These are phyloP conservation scores for Leuciscus idus DNA, from an alignment of 2,113 vertebrate species.

Conservation along the genomic window DNA sequence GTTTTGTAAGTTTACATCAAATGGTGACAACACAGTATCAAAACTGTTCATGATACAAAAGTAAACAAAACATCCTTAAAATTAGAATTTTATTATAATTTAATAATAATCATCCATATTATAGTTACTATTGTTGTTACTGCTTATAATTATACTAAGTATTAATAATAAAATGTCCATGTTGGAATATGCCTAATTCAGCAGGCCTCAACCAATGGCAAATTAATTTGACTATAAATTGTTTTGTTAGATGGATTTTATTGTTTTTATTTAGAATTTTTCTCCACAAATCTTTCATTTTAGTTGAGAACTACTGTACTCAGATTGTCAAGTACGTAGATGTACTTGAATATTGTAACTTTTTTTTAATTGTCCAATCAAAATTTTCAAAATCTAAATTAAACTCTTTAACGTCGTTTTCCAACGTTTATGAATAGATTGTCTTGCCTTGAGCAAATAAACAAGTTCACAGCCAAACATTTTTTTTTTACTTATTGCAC, in stretches of 20 bases:
- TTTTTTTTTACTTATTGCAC: no score
- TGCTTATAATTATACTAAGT: not conserved
- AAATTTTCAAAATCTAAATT: not conserved
- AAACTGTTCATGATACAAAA: not conserved
- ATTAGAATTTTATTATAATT: not conserved
- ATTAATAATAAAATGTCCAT: not conserved
- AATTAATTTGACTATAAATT: not conserved
- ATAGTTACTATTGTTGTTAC: no score
- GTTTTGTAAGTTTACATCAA: not conserved
- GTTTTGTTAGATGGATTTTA: not conserved
- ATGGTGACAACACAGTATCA: not conserved
- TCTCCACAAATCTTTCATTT: not conserved
- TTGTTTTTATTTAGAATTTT: not conserved
- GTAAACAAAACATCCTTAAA: not conserved
- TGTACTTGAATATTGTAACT: not conserved
- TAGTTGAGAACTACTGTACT: not conserved
- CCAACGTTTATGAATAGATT: not conserved
- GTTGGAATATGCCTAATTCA: not conserved
- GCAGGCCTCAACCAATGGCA: not conserved
- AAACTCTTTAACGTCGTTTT: not conserved
- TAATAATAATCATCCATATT: not conserved
- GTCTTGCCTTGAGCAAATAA: not conserved
- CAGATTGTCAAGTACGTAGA: not conserved
- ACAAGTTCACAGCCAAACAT: not conserved
- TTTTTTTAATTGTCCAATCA: not conserved